Percentiles rank a stretch among this genome's conserved stretches.
These are phyloP conservation scores for Platerodrilus igneus DNA, from an alignment of 2,888 invertebrate genomes.

Conservation along the genomic window DNA sequence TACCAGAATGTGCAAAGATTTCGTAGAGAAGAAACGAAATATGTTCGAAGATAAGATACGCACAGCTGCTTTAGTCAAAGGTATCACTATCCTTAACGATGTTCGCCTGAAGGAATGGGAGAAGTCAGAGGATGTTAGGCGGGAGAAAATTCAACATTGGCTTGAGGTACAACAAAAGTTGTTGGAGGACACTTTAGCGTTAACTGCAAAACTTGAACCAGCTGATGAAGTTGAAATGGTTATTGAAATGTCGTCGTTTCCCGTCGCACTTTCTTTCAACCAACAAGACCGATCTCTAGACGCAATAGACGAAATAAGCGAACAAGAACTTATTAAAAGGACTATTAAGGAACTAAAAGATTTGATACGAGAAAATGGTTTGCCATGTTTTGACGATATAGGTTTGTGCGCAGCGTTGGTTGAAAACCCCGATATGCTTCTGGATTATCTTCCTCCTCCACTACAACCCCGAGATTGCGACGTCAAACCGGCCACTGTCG, in stretches of 20 bases:
- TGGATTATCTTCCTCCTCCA: constrained; percentile 46
- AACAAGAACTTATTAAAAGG: background rate
- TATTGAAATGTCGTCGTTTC: constrained; percentile 35
- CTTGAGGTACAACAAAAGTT: constrained; percentile 27
- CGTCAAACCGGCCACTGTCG: constrained; percentile 37
- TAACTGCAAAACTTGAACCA: too few relatives aligned
- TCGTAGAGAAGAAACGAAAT: constrained; percentile 26
- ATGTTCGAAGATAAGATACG: constrained; percentile 31
- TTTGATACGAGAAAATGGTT: background rate
- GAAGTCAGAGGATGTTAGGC: constrained; percentile 45
- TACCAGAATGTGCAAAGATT: constrained; percentile 33
- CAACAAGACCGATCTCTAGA: background rate
- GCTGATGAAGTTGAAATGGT: too few relatives aligned
- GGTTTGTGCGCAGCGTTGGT: constrained; percentile 12
- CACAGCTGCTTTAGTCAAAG: constrained; percentile 28
- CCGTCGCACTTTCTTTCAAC: constrained; percentile 13
- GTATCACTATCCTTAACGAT: constrained; percentile 28
- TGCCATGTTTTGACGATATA: constrained; percentile 6
- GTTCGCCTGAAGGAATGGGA: constrained; percentile 43
- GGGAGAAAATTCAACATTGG: constrained; percentile 44
- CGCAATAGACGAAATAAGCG: too few relatives aligned
- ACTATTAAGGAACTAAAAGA: constrained; percentile 2
- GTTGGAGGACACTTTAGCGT: constrained; percentile 7
- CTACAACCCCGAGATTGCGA: constrained; percentile 29
- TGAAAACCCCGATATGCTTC: constrained; percentile 14